Percentiles rank a stretch among this genome's conserved stretches.
These are phyloP conservation scores for Ursus arctos DNA, from an alignment of 2,113 vertebrate species.

Conservation along the genomic window DNA sequence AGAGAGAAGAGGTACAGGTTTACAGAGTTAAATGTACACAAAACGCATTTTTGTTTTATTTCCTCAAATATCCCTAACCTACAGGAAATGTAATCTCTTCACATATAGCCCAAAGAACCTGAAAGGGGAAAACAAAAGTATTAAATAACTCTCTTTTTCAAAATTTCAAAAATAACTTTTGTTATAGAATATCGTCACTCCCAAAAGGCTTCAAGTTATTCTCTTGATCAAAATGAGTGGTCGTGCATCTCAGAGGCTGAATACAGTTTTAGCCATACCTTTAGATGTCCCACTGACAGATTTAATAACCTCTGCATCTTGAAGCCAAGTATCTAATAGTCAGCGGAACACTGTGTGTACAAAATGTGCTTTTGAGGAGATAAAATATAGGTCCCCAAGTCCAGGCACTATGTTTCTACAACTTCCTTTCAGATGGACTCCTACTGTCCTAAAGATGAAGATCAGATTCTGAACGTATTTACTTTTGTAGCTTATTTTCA, in stretches of 20 bases:
- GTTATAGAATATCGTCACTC: neutral
- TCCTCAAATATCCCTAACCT: neutral
- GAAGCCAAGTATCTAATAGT: neutral
- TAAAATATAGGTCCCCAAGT: neutral
- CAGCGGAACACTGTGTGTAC: neutral
- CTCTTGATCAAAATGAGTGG: neutral
- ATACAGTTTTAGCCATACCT: neutral
- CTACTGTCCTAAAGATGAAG: neutral
- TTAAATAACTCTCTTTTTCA: neutral
- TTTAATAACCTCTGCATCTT: neutral
- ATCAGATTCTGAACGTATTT: neutral
- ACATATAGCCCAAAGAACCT: neutral
- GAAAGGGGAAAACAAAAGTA: neutral
- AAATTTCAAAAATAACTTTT: constrained; percentile 20
- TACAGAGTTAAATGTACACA: constrained; percentile 22
- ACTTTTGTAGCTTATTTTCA: neutral
- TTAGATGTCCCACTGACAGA: neutral
- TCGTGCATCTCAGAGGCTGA: neutral
- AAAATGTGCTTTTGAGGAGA: neutral
- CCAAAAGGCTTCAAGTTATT: neutral
- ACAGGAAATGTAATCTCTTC: neutral
- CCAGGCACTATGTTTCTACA: neutral
- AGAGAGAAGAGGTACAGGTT: neutral
- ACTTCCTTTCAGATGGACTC: neutral
- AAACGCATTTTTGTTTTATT: constrained; percentile 28